Percentiles rank a stretch among this genome's conserved stretches.
Evolutionary conservation across 1,140 invertebrate species (phyloP).

Genomic region (Tyrophagus putrescentiae): DNA sequence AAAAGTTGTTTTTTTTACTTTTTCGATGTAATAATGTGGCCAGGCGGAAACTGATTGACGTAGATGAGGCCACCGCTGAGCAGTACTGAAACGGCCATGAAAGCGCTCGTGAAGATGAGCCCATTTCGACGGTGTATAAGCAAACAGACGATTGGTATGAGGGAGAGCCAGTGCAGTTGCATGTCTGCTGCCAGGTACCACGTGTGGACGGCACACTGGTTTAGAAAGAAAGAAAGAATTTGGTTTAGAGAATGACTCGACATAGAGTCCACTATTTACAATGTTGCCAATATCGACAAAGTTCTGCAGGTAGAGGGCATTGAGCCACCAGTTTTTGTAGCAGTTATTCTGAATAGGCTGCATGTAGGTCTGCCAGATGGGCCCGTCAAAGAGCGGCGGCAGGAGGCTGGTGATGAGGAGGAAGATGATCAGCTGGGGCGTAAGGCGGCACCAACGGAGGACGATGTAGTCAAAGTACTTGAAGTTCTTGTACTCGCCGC

Average conservation of each 20-base stretch:
- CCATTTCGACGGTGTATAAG: neutral
- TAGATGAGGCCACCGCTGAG: neutral
- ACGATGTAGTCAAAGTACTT: constrained; percentile 17
- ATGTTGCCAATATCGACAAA: constrained; percentile 19
- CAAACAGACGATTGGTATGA: neutral
- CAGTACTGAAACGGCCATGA: neutral
- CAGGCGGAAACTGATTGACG: neutral
- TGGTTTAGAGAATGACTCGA: too few species aligned
- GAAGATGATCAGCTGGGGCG: constrained; percentile 22
- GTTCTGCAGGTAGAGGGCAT: constrained; percentile 26
- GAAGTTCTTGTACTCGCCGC: constrained; percentile 19
- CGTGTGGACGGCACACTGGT: constrained; percentile 15
- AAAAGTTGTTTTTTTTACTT: too few species aligned
- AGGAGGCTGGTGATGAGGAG: constrained; percentile 20
- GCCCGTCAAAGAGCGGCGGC: constrained; percentile 21
- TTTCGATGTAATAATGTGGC: constrained; percentile 1
- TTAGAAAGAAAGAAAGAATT: too few species aligned
- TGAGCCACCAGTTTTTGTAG: constrained; percentile 28
- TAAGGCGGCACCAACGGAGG: constrained; percentile 18
- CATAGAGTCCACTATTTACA: too few species aligned
- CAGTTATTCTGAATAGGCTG: constrained; percentile 22
- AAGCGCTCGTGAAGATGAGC: neutral
- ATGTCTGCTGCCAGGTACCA: constrained; percentile 17
- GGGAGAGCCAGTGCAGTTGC: constrained; percentile 13
- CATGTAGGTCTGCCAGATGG: constrained; percentile 22